phyloP scores from a whole-genome alignment of 1,140 invertebrate genomes.

The Meloidogyne chitwoodi region DNA sequence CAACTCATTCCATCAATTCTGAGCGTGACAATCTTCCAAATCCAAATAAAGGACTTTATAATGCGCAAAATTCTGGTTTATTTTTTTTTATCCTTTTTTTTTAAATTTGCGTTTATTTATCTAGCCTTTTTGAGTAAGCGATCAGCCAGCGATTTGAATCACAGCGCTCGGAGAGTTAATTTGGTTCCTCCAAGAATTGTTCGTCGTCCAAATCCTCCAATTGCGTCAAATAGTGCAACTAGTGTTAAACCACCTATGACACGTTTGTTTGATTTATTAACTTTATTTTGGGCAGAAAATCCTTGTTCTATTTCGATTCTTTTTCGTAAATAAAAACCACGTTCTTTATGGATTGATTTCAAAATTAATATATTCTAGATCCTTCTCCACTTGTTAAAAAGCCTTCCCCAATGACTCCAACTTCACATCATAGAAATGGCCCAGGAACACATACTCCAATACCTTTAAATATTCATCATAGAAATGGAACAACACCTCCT shows the following conservation, averaged over 20 bases:
- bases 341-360: too few species aligned
- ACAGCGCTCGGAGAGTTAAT: slow-evolving; percentile 18
- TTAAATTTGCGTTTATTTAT: slow-evolving; percentile 8
- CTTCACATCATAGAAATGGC: not conserved
- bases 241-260: slow-evolving; percentile 25
- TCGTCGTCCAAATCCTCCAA: slow-evolving; percentile 28
- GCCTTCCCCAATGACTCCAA: not conserved
- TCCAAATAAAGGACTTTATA: slow-evolving; percentile 28
- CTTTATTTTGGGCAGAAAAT: not conserved
- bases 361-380: not conserved
- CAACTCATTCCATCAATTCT: slow-evolving; percentile 56
- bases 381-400: not conserved
- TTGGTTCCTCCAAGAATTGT: slow-evolving; percentile 10
- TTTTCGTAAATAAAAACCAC: too few species aligned
- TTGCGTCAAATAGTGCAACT: not conserved
- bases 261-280: not conserved
- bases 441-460: not conserved
- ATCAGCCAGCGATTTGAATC: slow-evolving; percentile 85
- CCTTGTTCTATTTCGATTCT: too few species aligned
- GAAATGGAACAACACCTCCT: not conserved
- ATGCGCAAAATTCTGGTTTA: slow-evolving; percentile 26
- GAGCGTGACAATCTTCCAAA: slow-evolving; percentile 47
- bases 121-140: slow-evolving; percentile 61
- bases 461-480: not conserved
- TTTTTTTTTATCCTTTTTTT: slow-evolving; percentile 53